Conservation (phyloP, 2,797 vertebrate species). For the Remorina albescens region DNA sequence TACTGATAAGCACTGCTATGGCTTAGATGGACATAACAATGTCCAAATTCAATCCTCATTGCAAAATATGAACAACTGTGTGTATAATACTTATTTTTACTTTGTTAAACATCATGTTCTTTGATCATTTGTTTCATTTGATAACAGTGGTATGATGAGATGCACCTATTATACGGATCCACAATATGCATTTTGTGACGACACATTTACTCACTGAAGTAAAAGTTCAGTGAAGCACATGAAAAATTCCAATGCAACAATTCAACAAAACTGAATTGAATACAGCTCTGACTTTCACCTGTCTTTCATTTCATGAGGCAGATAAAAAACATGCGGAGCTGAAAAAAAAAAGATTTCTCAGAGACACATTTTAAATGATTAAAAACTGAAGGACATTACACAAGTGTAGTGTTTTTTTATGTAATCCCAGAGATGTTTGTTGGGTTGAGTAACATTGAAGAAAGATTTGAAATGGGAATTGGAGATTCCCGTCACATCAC, state of each 20-base stretch:
- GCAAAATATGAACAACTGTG: conserved; percentile 4
- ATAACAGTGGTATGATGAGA: background rate
- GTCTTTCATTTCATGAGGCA: background rate
- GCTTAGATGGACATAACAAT: background rate
- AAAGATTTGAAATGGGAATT: background rate
- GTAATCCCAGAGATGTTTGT: background rate
- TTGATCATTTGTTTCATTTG: background rate
- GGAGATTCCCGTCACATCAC: conserved; percentile 8
- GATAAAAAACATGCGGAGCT: too few species aligned
- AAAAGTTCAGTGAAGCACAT: background rate
- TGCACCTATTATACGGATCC: background rate
- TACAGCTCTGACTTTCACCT: background rate
- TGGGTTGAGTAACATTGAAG: background rate
- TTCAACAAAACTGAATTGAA: background rate
- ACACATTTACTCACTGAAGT: background rate
- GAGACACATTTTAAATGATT: background rate
- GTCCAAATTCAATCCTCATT: background rate
- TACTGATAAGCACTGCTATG: background rate
- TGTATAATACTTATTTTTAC: too few species aligned
- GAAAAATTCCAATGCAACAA: too few species aligned
- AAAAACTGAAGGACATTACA: background rate
- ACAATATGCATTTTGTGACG: background rate
- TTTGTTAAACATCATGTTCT: background rate
- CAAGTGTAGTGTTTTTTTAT: background rate
- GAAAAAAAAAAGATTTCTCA: background rate